Base-by-base conservation (phyloP, 1,140 invertebrate species). In the Cherax destructor region DNA sequence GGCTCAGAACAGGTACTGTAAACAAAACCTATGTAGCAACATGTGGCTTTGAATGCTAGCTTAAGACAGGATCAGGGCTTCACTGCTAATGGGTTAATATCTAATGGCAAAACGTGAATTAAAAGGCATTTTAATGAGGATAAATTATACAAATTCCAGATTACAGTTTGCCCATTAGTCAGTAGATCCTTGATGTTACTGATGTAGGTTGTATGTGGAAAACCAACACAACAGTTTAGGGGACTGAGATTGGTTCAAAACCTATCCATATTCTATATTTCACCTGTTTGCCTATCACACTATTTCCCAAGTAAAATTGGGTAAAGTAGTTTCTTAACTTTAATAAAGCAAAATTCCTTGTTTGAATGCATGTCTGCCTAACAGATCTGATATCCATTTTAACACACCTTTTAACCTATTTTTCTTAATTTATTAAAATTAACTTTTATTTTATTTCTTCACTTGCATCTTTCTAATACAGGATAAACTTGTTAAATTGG, bases 1-100 rank as follows among this genome's bases (percentile, higher is more conserved):
- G 93, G 97, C 97, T 92, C 97, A 97, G 94, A 97, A 98, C 95
- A 97, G 96, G 96, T 97, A 95, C 95, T 95, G 61, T 90, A 18
- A 76, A 10, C 59, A 50, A 10, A 24, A 52, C 18, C 47, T 41
- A 3, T 74, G 13, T 74, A n/a, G 16, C 18, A n/a, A 72, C 41
- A 83, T 56, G 56, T 72, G 59, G 77, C 30, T 41, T 50, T 81
- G 56, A 83, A 69, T 72, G 56, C 77, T 72, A 52, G 78, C 61
- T 80, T 88, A 13, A 81, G 65, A 41, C 79, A 47, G 61, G 65
- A 88, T 88, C 86, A 88, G 86, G 86, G 86, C 72, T 88, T 77
- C 52, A 88, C 86, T 88, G 24, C 47, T 47, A 65, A 18, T 52
- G 80, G 30, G 81, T 69, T 18, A 69, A 47, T 30, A 7, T 74